These are phyloP conservation scores for Coturnix japonica DNA, from an alignment of 2,113 vertebrate genomes.

Conservation along the genomic window DNA sequence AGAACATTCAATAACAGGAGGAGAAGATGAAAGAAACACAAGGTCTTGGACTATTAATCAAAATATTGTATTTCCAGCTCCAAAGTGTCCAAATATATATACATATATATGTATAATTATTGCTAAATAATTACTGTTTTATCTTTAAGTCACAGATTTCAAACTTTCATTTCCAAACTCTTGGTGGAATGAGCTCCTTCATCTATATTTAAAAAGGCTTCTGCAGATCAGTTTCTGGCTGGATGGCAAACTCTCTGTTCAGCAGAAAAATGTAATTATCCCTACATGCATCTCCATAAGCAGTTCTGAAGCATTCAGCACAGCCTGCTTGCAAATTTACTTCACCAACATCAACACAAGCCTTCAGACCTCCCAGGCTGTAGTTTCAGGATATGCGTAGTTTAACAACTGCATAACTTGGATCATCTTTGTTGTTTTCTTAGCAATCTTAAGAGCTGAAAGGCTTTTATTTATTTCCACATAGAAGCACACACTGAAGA, in stretches of 20 bases:
- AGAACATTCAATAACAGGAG: background rate
- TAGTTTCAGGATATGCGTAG: rapidly evolving
- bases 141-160: background rate
- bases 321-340: background rate
- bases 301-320: background rate
- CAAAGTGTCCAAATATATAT: background rate
- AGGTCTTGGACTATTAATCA: background rate
- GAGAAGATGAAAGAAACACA: background rate
- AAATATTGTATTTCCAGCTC: background rate
- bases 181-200: background rate
- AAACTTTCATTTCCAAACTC: background rate
- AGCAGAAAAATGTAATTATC: background rate
- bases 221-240: background rate
- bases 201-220: background rate
- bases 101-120: background rate
- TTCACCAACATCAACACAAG: background rate
- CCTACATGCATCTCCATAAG: rapidly evolving
- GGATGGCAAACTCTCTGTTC: background rate
- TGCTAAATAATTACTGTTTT: background rate
- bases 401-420: background rate
- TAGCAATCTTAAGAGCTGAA: background rate
- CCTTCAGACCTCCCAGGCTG: background rate
- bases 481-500: background rate
- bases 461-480: background rate
- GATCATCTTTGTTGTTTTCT: background rate